Base-by-base conservation (phyloP, 2,797 vertebrate genomes). In the Mormyrops boulengeri region DNA sequence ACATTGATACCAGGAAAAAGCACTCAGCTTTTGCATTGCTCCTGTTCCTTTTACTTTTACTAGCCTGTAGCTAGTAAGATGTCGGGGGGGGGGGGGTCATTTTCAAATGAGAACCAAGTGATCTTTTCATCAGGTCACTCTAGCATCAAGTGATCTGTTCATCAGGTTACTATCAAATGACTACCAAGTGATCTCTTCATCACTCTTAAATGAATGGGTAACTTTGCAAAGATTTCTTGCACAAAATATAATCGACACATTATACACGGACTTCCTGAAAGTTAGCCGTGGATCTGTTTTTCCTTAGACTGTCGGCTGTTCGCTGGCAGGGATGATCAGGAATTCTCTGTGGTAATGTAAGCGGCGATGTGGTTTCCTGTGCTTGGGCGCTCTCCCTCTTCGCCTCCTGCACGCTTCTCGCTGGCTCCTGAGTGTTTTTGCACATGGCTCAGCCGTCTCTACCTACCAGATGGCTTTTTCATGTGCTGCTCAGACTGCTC, bases 391-490 rank as follows among this genome's bases (percentile, higher is more conserved):
- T 91, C 85, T 91, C 89, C 89, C 86, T 57, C 80, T 89, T 88
- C 91, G 90, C 93, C 93, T 93, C 89, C 89, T 90, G 11, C 91
- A 92, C 91, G 90, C 89, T 91, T 92, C 88, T 87, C 69, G 89
- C 41, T 57, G 7, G 66, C 91, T 41, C 90, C 90, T 47, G 57
- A 93, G 84, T 77, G 88, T 88, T 89, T 91, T 88, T 85, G 90
- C 92, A 93, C 89, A 91, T 91, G 93, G 62, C 44, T 57, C 66
- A 87, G 55, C 80, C 93, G 52, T 34, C 88, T 52, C 91, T 91
- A 92, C 93, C 94, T 93, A 77, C 12, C 89, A 85, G 47, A 94
- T 91, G 90, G 91, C 92, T 94, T 92, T 82, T 89, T 91, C 91
- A 53, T 89, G 90, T 92, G 62, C 90, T 88, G 91, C 92, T 91